Conservation (phyloP, 2,113 vertebrate genomes). For the Pagrus major region DNA sequence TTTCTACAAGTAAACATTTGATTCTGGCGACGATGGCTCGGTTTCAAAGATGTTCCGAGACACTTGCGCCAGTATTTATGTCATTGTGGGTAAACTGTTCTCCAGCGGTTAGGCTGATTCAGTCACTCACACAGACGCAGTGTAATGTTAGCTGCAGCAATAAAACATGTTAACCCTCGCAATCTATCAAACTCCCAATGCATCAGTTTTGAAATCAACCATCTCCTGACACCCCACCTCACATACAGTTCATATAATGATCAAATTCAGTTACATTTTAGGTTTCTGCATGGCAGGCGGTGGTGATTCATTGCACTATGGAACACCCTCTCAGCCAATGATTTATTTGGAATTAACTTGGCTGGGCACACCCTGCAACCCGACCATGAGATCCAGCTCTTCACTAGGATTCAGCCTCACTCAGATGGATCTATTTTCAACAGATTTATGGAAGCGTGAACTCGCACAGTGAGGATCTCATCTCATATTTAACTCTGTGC, state of each 20-base stretch:
- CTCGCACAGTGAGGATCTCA: constrained; percentile 33
- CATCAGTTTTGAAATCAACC: constrained; percentile 35
- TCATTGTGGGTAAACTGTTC: constrained; percentile 63
- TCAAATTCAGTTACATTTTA: constrained; percentile 31
- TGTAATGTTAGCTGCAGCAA: constrained; percentile 46
- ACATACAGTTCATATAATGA: constrained; percentile 19
- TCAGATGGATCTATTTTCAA: constrained; percentile 40
- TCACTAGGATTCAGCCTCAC: constrained; percentile 37
- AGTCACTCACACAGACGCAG: constrained; percentile 51
- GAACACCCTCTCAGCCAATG: constrained; percentile 43
- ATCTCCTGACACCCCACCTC: constrained; percentile 11
- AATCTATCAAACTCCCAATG: constrained; percentile 24
- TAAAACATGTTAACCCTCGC: constrained; percentile 35
- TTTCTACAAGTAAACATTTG: constrained; percentile 60
- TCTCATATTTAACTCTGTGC: constrained; percentile 30
- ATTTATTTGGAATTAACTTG: constrained; percentile 60
- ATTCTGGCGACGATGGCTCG: constrained; percentile 31
- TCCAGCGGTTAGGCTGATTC: constrained; percentile 47
- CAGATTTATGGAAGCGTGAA: constrained; percentile 50
- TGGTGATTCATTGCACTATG: constrained; percentile 55
- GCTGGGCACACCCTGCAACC: constrained; percentile 64
- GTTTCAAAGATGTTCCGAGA: constrained; percentile 61
- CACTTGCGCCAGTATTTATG: constrained; percentile 56
- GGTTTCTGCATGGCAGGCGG: constrained; percentile 36
- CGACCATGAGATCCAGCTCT: constrained; percentile 41